Percentiles rank a stretch among this genome's conserved stretches.
Conservation (phyloP, 2,797 vertebrate species). For the Ispidina picta region DNA sequence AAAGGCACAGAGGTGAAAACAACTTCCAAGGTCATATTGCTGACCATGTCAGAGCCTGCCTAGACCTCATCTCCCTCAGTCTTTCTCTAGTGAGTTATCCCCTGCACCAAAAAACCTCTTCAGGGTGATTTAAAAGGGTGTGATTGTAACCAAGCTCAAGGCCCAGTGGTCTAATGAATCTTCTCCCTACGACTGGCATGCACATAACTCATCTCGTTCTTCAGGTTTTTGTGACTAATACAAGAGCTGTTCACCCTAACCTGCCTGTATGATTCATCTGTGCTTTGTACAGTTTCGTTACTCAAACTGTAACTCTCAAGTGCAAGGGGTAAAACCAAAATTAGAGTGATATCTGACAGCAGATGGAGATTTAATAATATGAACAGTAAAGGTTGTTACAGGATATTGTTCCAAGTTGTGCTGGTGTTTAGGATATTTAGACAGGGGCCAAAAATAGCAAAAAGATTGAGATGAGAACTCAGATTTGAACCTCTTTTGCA, state of each 20-base stretch:
- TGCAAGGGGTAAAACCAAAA: conserved; percentile 25
- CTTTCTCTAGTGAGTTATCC: conserved; percentile 11
- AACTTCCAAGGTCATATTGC: neutral
- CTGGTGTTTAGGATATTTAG: neutral
- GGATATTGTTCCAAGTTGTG: neutral
- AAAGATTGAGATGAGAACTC: neutral
- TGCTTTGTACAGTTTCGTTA: conserved; percentile 31
- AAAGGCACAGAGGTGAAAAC: neutral
- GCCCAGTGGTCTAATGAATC: conserved; percentile 44
- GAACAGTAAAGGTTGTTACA: neutral
- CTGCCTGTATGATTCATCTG: conserved; percentile 34
- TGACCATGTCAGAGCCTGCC: neutral
- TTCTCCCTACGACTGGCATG: neutral
- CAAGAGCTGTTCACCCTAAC: conserved; percentile 31
- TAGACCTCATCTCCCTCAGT: neutral
- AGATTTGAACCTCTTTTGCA: neutral
- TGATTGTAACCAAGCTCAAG: conserved; percentile 59
- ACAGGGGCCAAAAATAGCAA: neutral
- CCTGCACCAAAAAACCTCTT: conserved; percentile 13
- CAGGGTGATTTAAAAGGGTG: conserved; percentile 36
- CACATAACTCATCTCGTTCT: conserved; percentile 6
- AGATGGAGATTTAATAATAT: conserved; percentile 26
- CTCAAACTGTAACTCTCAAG: conserved; percentile 4
- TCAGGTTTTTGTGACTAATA: conserved; percentile 29
- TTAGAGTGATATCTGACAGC: conserved; percentile 23